These are phyloP conservation scores for Oryzias sinensis DNA, from an alignment of 2,797 vertebrate genomes.

Conservation along the genomic window DNA sequence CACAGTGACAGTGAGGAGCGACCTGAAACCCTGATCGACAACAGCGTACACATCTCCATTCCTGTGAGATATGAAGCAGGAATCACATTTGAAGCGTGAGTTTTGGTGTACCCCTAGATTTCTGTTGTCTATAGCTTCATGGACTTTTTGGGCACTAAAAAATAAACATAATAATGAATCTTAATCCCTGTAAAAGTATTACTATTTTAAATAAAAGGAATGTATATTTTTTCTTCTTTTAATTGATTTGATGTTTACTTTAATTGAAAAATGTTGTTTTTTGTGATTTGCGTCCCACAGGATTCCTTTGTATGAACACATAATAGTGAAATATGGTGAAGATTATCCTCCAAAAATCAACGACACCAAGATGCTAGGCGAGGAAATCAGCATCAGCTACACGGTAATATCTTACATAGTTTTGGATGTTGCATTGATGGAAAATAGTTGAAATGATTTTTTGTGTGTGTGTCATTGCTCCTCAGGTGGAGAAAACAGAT, in stretches of 20 bases:
- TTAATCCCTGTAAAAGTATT: too few relatives aligned
- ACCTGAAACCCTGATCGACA: slow-evolving; percentile 78
- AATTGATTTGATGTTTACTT: not conserved
- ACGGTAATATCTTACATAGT: slow-evolving; percentile 69
- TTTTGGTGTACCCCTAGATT: slow-evolving; percentile 12
- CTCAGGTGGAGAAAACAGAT: slow-evolving; percentile 82
- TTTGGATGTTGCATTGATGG: too few relatives aligned
- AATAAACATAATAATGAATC: too few relatives aligned
- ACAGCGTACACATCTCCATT: slow-evolving; percentile 81
- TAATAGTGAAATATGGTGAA: slow-evolving; percentile 84
- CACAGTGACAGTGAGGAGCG: slow-evolving; percentile 92
- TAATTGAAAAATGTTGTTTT: not conserved
- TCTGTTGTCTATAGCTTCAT: too few relatives aligned
- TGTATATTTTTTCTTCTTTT: too few relatives aligned
- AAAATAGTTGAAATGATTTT: too few relatives aligned
- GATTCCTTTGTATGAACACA: slow-evolving; percentile 77
- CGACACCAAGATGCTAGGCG: slow-evolving; percentile 83
- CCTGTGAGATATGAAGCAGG: slow-evolving; percentile 87
- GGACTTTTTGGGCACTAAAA: too few relatives aligned
- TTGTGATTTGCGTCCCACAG: slow-evolving; percentile 19
- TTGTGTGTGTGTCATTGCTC: not conserved
- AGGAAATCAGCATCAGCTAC: slow-evolving; percentile 87
- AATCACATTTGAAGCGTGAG: slow-evolving; percentile 87
- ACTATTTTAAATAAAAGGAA: too few relatives aligned
- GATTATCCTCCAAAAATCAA: slow-evolving; percentile 77